A percentile compares a stretch with the other conserved stretches of the same genome.
Conservation (phyloP, 2,888 invertebrate genomes). For the Agonopterix alstromeriana region DNA sequence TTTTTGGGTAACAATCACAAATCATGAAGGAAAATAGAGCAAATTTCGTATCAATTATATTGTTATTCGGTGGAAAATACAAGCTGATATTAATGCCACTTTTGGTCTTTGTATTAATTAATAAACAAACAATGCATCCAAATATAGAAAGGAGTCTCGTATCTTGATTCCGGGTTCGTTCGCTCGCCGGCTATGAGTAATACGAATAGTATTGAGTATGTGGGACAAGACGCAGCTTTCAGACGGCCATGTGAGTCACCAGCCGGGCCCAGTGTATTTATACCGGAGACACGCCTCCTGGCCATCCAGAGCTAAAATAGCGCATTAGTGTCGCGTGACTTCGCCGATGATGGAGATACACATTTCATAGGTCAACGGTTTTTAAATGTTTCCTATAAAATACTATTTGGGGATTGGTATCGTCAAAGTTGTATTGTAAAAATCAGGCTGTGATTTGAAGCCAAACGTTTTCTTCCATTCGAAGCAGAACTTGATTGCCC, state of each 20-base stretch:
- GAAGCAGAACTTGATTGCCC: too few species aligned
- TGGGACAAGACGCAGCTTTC: conserved; percentile 70
- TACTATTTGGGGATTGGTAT: too few species aligned
- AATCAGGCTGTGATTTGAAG: too few species aligned
- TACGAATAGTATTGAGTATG: conserved; percentile 63
- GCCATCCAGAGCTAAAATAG: conserved; percentile 64
- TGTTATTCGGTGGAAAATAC: background rate
- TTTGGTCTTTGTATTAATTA: too few species aligned
- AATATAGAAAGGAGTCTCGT: conserved; percentile 19
- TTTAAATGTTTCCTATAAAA: conserved; percentile 1
- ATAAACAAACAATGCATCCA: conserved; percentile 20
- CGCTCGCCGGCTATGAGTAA: conserved; percentile 63
- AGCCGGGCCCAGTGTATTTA: conserved; percentile 57
- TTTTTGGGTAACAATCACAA: too few species aligned
- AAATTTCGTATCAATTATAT: too few species aligned
- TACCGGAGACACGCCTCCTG: conserved; percentile 74
- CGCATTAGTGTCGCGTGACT: conserved; percentile 63
- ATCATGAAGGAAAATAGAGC: too few species aligned
- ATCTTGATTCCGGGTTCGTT: conserved; percentile 60
- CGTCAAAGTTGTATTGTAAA: too few species aligned
- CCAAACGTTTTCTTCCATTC: too few species aligned
- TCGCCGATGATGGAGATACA: conserved; percentile 34
- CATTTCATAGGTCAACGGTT: conserved; percentile 39
- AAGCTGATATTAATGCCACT: too few species aligned
- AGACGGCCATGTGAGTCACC: conserved; percentile 67